Percentiles rank a stretch among this genome's conserved stretches.
Evolutionary conservation across 2,113 vertebrate genomes (phyloP).

Genomic region (Tragelaphus imberbis): DNA sequence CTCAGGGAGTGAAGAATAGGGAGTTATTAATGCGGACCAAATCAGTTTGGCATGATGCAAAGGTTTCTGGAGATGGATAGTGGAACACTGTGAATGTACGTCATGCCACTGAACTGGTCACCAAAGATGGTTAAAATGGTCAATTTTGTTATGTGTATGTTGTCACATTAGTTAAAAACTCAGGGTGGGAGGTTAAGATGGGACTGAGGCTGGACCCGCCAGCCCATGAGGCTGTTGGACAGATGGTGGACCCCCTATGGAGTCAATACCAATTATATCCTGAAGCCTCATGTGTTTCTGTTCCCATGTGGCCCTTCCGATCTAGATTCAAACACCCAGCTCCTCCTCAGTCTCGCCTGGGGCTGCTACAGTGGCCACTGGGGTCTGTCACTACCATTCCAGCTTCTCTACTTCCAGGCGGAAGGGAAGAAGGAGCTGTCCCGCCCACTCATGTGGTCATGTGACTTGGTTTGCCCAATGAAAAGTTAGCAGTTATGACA

Average conservation of each 20-base stretch:
- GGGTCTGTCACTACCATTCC: no score
- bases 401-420: neutral
- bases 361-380: neutral
- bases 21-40: neutral
- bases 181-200: neutral
- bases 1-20: fast-evolving
- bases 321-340: neutral
- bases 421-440: neutral
- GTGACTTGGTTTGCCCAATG: neutral
- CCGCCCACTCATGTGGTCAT: neutral
- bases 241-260: neutral
- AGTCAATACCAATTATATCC: neutral
- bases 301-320: neutral
- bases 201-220: neutral
- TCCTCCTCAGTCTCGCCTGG: fast-evolving
- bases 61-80: no score
- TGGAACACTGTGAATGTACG: neutral
- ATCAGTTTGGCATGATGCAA: neutral
- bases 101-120: neutral
- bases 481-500: neutral
- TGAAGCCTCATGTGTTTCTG: neutral
- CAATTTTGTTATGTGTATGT: neutral
- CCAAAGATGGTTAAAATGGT: neutral
- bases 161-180: neutral
- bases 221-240: neutral